A percentile compares a stretch with the other conserved stretches of the same genome.
These are phyloP conservation scores for Psococerastis gibbosa DNA, from an alignment of 2,888 invertebrate genomes.

Conservation along the genomic window DNA sequence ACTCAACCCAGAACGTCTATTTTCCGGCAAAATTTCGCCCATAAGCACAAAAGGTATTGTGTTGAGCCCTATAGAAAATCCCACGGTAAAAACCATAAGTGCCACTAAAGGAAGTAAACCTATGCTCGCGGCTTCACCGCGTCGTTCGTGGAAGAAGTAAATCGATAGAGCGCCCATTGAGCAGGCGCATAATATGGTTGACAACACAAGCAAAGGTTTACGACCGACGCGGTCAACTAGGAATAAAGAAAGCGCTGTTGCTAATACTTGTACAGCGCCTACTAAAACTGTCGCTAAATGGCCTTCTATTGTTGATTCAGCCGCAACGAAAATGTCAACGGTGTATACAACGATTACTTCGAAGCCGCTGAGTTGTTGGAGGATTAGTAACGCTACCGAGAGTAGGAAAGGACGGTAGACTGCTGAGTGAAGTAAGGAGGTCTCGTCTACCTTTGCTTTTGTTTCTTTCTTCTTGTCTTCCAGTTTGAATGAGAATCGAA, in stretches of 20 bases:
- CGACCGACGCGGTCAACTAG: constrained; percentile 40
- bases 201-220: constrained; percentile 35
- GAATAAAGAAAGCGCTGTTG: constrained; percentile 27
- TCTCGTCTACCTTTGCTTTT: no score
- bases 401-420: constrained; percentile 26
- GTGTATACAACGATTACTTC: constrained; percentile 39
- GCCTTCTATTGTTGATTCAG: constrained; percentile 32
- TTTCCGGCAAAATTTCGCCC: constrained; percentile 39
- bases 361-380: constrained; percentile 39
- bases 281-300: constrained; percentile 35
- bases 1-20: constrained; percentile 33
- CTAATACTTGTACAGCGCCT: constrained; percentile 33
- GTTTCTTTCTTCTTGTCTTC: no score
- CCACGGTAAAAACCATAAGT: constrained; percentile 36
- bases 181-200: constrained; percentile 32
- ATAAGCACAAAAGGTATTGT: constrained; percentile 41
- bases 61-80: constrained; percentile 40
- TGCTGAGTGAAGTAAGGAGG: no score
- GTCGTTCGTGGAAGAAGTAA: constrained; percentile 29
- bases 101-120: constrained; percentile 33
- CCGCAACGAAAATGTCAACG: constrained; percentile 34
- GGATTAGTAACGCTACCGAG: constrained; percentile 31
- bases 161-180: constrained; percentile 35
- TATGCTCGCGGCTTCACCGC: constrained; percentile 17
- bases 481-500: background rate